phyloP scores from a whole-genome alignment of 1,140 invertebrate species.

The Drosophila orena region DNA sequence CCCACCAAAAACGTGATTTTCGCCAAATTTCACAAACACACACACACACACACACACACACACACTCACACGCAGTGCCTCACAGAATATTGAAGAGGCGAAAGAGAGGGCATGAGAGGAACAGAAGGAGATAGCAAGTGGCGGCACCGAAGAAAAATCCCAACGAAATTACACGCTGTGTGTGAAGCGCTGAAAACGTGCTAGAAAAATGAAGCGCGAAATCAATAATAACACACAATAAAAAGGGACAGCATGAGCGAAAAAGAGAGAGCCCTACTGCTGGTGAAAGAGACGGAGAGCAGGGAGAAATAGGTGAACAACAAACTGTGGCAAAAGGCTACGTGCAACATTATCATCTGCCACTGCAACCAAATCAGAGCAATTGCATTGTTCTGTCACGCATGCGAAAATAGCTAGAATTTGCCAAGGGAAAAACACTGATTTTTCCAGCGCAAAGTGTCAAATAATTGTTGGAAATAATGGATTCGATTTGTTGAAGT shows the following conservation, averaged over 20 bases:
- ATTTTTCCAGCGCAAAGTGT: slow-evolving; percentile 4
- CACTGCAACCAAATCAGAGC: slow-evolving; percentile 24
- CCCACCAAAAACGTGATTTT: slow-evolving; percentile 53
- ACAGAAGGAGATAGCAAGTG: background rate
- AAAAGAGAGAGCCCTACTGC: background rate
- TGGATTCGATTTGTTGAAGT: slow-evolving; percentile 3
- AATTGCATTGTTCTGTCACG: slow-evolving; percentile 39
- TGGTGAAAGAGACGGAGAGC: background rate
- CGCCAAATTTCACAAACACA: slow-evolving; percentile 30
- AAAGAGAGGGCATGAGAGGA: slow-evolving; percentile 1
- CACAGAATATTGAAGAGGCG: slow-evolving; percentile 2
- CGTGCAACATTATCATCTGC: slow-evolving; percentile 43
- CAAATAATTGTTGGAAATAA: slow-evolving; percentile 23
- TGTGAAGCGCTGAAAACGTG: slow-evolving; percentile 65
- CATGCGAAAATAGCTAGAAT: slow-evolving; percentile 9
- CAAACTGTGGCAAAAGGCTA: slow-evolving; percentile 43
- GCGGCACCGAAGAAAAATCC: slow-evolving; percentile 57
- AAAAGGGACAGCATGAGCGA: slow-evolving; percentile 10
- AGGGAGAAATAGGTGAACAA: slow-evolving; percentile 9
- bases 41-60: slow-evolving; percentile 7
- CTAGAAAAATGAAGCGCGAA: slow-evolving; percentile 79
- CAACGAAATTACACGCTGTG: slow-evolving; percentile 77
- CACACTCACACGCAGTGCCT: slow-evolving; percentile 4
- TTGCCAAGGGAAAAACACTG: slow-evolving; percentile 1
- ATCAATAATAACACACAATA: slow-evolving; percentile 69